Base-by-base conservation (phyloP, 2,113 vertebrate genomes). In the Cephalopterus ornatus region DNA sequence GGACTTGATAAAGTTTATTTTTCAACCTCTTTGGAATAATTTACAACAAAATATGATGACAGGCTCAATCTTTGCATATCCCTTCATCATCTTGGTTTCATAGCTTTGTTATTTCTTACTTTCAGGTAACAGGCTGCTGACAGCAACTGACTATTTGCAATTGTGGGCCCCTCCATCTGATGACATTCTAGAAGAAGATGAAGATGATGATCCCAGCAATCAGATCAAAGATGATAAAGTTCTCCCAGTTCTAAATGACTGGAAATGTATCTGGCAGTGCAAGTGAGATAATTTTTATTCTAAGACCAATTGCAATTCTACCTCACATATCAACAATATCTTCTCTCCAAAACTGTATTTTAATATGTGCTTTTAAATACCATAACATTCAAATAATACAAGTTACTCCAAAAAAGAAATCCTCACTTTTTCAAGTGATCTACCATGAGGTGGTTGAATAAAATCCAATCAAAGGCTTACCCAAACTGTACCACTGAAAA, bases 181-280 rank as follows among this genome's bases (percentile, higher is more conserved):
- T 91, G 98, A 99, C 92, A 96, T 98, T 85, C 97, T 99, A 49
- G 98, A 99, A 96, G 99, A 99, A 95, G 94, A 92, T 23, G 96
- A 95, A 42, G 98, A 98, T 77, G 98, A 98, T 92, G 98, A 98
- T 95, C 97, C 97, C 93, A 98, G 98, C 73, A 96, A 85, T 77
- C 98, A 97, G 94, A 83, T 94, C 82, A 98, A 90, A 50, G 99
- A 99, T 70, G 98, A 99, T 97, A 99, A 98, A 98, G 95, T 98
- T 85, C 98, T 98, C 62, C 99, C 98, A 2, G 95, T 98, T 96
- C 98, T 99, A 91, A 99, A 98, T 95, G 99, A 99, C 97, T 99
- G 99, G 99, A 99, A 98, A 92, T 99, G 99, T 95, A 94, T 99
- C 96, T 99, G 99, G 99, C 99, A 99, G 96, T 99, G 99, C 99